These are phyloP conservation scores for Dasypus novemcinctus DNA, from an alignment of 2,113 vertebrate species.

Conservation along the genomic window DNA sequence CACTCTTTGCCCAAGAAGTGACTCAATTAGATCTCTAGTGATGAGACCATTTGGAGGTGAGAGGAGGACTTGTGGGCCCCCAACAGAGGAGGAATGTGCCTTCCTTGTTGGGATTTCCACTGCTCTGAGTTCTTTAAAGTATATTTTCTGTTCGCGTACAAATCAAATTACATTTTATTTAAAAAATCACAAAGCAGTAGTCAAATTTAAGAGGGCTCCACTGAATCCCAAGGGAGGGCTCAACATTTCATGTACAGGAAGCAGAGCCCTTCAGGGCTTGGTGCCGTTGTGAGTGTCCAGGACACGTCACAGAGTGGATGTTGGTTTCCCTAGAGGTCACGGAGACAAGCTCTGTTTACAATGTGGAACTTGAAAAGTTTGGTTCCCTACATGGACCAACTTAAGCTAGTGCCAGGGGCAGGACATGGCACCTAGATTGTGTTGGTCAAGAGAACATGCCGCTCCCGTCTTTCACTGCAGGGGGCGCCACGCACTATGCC, in stretches of 20 bases:
- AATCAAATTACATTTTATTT: not conserved
- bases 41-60: not conserved
- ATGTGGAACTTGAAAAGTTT: not conserved
- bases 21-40: not conserved
- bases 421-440: not conserved
- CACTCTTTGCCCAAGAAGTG: not conserved
- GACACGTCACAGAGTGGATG: not conserved
- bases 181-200: not conserved
- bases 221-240: not conserved
- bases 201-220: not conserved
- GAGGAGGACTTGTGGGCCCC: not conserved
- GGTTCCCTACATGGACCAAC: not conserved
- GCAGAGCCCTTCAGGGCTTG: not conserved
- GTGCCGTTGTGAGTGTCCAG: no score
- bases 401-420: not conserved
- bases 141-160: not conserved
- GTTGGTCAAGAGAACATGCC: not conserved
- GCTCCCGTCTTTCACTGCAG: not conserved
- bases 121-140: not conserved
- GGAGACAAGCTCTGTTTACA: not conserved
- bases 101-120: not conserved
- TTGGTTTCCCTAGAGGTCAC: not conserved
- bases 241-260: not conserved
- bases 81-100: not conserved
- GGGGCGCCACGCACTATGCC: accelerated